Evolutionary conservation across 2,797 vertebrate species (phyloP).

Genomic region (Phalanger gymnotis): DNA sequence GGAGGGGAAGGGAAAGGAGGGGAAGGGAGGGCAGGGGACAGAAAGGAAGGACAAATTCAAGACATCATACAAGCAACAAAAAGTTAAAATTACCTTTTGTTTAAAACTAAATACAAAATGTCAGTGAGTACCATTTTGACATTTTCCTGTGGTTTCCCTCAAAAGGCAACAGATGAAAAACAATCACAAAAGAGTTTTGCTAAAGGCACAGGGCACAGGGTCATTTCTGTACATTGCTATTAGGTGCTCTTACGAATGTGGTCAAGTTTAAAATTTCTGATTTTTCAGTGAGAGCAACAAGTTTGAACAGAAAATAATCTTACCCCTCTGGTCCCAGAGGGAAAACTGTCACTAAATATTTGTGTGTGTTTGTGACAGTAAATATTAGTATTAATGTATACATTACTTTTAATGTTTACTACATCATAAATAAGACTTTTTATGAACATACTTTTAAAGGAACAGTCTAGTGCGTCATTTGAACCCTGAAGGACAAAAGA

Average conservation of each 20-base stretch:
- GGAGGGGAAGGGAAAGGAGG: slow-evolving; percentile 4
- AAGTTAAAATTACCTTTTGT: slow-evolving; percentile 70
- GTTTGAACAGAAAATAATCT: slow-evolving; percentile 51
- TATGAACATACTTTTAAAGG: background rate
- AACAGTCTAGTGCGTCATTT: slow-evolving; percentile 1
- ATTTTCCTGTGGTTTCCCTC: slow-evolving; percentile 71
- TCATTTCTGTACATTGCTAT: slow-evolving; percentile 58
- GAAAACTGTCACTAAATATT: background rate
- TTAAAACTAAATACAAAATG: slow-evolving; percentile 75
- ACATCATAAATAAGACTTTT: background rate
- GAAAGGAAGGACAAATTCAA: slow-evolving; percentile 46
- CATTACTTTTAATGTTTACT: background rate
- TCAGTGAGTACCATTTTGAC: slow-evolving; percentile 61
- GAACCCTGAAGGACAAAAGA: background rate
- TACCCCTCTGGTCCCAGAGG: background rate
- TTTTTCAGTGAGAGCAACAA: slow-evolving; percentile 60
- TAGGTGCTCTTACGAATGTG: background rate
- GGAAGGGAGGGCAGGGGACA: background rate
- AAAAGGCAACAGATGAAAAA: slow-evolving; percentile 76
- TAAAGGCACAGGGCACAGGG: slow-evolving; percentile 48
- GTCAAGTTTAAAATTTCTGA: slow-evolving; percentile 31
- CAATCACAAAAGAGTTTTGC: slow-evolving; percentile 64
- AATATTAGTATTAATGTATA: background rate
- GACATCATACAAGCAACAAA: slow-evolving; percentile 65
- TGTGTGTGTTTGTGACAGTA: background rate